Conservation (phyloP, 2,888 invertebrate genomes). For the Seira musarum region DNA sequence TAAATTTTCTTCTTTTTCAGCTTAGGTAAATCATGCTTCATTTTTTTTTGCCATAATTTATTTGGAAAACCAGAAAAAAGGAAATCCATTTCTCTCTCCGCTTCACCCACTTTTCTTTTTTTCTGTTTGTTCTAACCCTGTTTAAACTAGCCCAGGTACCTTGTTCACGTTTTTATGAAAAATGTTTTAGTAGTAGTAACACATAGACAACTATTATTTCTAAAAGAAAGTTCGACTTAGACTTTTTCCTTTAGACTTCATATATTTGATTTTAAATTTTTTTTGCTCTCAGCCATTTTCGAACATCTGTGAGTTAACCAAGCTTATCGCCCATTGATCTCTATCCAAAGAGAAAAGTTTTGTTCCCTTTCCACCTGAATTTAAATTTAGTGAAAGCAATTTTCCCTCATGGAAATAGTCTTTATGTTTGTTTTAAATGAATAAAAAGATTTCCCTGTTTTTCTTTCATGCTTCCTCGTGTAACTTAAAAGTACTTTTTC, state of each 20-base stretch:
- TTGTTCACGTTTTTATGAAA: no score
- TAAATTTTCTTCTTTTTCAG: not conserved
- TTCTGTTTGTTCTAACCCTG: not conserved
- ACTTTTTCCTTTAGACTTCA: not conserved
- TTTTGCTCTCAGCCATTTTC: constrained; percentile 5
- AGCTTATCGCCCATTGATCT: not conserved
- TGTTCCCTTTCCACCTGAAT: not conserved
- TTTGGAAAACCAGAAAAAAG: constrained; percentile 11
- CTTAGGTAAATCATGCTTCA: not conserved
- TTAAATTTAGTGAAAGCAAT: not conserved
- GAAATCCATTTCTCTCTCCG: no score
- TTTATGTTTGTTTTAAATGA: not conserved
- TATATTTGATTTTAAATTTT: not conserved
- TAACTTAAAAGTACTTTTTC: not conserved
- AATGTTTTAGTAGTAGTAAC: no score
- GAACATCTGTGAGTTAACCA: constrained; percentile 17
- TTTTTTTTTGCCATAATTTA: constrained; percentile 20
- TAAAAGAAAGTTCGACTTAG: not conserved
- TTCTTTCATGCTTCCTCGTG: not conserved
- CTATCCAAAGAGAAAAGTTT: not conserved
- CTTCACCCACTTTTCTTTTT: not conserved
- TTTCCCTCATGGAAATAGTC: no score
- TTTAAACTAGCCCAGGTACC: not conserved
- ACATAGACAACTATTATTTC: no score
- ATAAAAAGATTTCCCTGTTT: not conserved